Evolutionary conservation across 2,888 invertebrate species (phyloP).

Genomic region (Cosmia trapezina): DNA sequence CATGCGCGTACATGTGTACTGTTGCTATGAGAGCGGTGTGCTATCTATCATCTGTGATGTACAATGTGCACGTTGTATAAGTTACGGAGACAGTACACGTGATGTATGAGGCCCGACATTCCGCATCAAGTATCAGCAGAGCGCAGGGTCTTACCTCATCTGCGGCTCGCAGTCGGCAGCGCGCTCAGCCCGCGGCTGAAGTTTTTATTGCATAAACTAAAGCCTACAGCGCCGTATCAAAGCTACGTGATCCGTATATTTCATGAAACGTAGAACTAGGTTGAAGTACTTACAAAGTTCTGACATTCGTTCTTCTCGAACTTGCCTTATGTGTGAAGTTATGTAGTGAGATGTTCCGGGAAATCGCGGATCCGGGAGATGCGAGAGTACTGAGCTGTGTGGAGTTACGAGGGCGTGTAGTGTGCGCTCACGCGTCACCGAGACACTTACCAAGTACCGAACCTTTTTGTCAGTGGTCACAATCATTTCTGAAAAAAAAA

Average conservation of each 20-base stretch:
- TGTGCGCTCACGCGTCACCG: conserved; percentile 1
- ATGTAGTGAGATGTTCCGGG: conserved; percentile 4
- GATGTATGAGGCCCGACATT: not conserved
- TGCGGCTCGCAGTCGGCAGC: conserved; percentile 1
- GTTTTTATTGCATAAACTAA: conserved; percentile 37
- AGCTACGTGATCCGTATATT: conserved; percentile 29
- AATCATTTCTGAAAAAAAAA: conserved; percentile 9
- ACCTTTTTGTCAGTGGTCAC: not conserved
- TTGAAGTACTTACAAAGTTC: conserved; percentile 8
- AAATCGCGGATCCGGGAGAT: not conserved
- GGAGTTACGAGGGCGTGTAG: conserved; percentile 4
- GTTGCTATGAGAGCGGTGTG: not conserved
- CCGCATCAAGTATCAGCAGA: conserved; percentile 5
- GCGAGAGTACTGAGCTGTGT: not conserved
- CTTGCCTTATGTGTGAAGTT: conserved; percentile 18
- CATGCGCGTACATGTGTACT: not conserved
- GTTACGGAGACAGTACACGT: not conserved
- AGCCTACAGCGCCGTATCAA: conserved; percentile 1
- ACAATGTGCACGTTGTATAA: not conserved
- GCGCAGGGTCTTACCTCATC: conserved; percentile 1
- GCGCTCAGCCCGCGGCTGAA: conserved; percentile 7
- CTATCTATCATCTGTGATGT: not conserved
- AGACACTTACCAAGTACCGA: no score
- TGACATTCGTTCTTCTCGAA: conserved; percentile 4
- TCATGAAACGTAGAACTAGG: conserved; percentile 5